phyloP scores from a whole-genome alignment of 2,113 vertebrate genomes.

The Engystomops pustulosus region DNA sequence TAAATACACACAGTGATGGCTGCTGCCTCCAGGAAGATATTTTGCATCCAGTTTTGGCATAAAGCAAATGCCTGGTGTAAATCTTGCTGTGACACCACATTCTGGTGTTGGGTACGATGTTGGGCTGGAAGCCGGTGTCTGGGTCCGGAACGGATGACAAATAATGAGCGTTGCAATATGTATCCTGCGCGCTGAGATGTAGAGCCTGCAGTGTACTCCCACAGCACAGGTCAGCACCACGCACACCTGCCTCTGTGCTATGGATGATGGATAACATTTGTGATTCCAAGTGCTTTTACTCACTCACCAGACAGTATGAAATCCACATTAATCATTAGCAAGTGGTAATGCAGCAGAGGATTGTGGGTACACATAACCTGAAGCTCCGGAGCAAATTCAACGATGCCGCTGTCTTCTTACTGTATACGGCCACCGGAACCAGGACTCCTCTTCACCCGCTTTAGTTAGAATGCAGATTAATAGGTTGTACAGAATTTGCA shows the following conservation, averaged over 20 bases:
- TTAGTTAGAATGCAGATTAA: no score
- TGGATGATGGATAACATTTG: conserved; percentile 63
- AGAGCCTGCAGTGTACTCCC: conserved; percentile 23
- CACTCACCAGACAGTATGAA: conserved; percentile 63
- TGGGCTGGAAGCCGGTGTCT: not conserved
- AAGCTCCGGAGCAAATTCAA: not conserved
- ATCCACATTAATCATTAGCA: conserved; percentile 68
- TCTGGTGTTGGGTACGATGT: not conserved
- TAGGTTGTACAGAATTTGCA: no score
- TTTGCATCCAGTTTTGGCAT: conserved; percentile 55
- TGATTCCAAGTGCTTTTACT: conserved; percentile 62
- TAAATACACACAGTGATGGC: conserved; percentile 56
- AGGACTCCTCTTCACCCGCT: no score
- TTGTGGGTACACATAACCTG: conserved; percentile 61
- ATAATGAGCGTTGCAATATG: not conserved
- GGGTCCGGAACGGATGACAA: not conserved
- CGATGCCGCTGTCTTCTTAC: no score
- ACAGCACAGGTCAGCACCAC: accelerated
- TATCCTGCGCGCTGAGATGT: not conserved
- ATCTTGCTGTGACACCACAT: conserved; percentile 16
- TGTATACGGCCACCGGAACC: no score
- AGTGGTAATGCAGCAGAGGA: conserved; percentile 64
- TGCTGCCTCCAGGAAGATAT: conserved; percentile 45
- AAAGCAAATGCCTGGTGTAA: conserved; percentile 39
- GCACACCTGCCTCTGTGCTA: not conserved